These are phyloP conservation scores for Tauraco hartlaubi DNA, from an alignment of 2,797 vertebrate genomes.

Conservation along the genomic window DNA sequence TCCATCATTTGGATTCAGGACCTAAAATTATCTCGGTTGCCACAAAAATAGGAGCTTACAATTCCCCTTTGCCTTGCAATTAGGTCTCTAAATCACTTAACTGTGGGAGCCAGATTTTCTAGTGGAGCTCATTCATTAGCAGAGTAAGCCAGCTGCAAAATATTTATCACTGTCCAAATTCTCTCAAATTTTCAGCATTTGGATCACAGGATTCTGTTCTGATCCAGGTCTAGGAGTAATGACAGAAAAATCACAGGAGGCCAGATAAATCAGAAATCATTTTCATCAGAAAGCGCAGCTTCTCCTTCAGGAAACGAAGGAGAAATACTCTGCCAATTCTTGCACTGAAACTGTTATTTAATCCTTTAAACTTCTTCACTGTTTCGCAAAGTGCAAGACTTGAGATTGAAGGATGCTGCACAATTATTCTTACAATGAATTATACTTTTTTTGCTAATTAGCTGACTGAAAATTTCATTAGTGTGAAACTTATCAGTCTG, in stretches of 20 bases:
- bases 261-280: neutral
- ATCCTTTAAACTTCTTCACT: neutral
- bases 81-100: constrained; percentile 53
- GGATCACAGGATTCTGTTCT: constrained; percentile 27
- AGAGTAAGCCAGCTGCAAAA: constrained; percentile 62
- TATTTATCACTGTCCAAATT: constrained; percentile 57
- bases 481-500: neutral
- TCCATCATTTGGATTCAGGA: neutral
- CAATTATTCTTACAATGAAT: neutral
- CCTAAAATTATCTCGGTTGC: constrained; percentile 44
- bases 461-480: neutral
- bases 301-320: neutral
- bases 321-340: neutral
- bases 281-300: neutral
- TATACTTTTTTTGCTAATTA: neutral
- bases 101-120: constrained; percentile 55
- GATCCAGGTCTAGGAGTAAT: constrained; percentile 27
- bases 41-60: constrained; percentile 53
- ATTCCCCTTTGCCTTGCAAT: constrained; percentile 62
- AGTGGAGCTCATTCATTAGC: constrained; percentile 29
- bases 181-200: constrained; percentile 28
- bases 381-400: neutral
- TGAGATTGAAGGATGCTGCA: neutral
- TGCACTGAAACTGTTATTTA: neutral
- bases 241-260: neutral